Evolutionary conservation across 2,888 invertebrate species (phyloP), one percentile per base, ranked within the genome.

Genomic region (Leptothorax acervorum): DNA sequence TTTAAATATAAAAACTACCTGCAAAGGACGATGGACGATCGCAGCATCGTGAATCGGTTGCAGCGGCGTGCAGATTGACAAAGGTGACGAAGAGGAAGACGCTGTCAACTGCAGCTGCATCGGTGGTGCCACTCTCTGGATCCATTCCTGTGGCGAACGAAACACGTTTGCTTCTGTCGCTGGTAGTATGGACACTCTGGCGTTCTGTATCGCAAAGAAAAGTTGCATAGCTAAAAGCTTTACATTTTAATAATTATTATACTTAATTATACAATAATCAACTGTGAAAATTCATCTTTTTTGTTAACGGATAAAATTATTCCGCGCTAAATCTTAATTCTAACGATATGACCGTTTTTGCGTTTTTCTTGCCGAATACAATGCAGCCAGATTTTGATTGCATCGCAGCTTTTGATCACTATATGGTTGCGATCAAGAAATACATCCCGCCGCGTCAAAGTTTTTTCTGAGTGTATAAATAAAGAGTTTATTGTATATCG

Each of bases 81-180:
- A 73, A 11, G 82, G 35, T 6, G 48, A 78, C 0, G 92, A 62
- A 5, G 91, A 62, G 5, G 91, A 63, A 15, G 90, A 88, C 9
- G 91, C 75, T 6, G 92, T 90, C 63, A 92, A 88, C 85, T 92
- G 93, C 28, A 93, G 88, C 53, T 90, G 93, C 5, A 92, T 82
- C 5, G 92, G 90, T 0, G 92, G 88, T 1, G 86, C 84, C 1
- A 93, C 87, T 78, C 92, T 89, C 31, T 93, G 93, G 70, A 94
- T 91, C 93, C 93, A 94, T 65, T 94, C 94, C 51, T 93, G 92
- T 0, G 92, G 91, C 9, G 92, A 88, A 85, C 92, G 90, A 60
- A 93, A 89, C 2, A 91, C 79, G 12, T 88, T 90, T 11, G 90
- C 71, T 8, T 91, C 89, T 35, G 91, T 88, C 1, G 91, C 85